Evolutionary conservation across 2,113 vertebrate species (phyloP).

Genomic region (Emydura subglobosa): DNA sequence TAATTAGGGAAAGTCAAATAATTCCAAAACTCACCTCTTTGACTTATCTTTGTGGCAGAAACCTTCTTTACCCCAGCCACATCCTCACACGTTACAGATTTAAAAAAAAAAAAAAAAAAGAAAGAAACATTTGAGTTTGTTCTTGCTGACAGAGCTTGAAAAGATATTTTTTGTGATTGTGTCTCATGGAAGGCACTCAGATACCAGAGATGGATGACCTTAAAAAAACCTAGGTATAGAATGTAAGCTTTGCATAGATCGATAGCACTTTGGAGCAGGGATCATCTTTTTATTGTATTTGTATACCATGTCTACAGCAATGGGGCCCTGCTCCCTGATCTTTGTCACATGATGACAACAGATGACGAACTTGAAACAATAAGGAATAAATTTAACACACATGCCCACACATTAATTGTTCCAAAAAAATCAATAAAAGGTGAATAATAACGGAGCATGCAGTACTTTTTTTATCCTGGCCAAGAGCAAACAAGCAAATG

Average conservation of each 20-base stretch:
- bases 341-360: fast-evolving
- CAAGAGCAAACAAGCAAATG: not conserved
- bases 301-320: not conserved
- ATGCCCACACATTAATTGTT: not conserved
- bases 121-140: not conserved
- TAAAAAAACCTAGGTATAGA: not conserved
- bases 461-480: not conserved
- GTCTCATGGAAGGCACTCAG: not conserved
- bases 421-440: not conserved
- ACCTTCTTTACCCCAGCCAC: not conserved
- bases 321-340: not conserved
- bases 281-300: not conserved
- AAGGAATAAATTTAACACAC: not conserved
- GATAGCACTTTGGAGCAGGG: not conserved
- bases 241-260: not conserved
- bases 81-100: not conserved
- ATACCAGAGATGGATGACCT: not conserved
- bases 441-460: not conserved
- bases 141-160: not conserved
- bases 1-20: not conserved
- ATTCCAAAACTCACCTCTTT: not conserved
- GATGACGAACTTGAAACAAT: not conserved
- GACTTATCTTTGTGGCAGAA: not conserved
- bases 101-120: too few species aligned
- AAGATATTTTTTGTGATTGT: not conserved